Evolutionary conservation across 2,797 vertebrate genomes (phyloP), one percentile per base, ranked within the genome.

Genomic region (Alca torda): DNA sequence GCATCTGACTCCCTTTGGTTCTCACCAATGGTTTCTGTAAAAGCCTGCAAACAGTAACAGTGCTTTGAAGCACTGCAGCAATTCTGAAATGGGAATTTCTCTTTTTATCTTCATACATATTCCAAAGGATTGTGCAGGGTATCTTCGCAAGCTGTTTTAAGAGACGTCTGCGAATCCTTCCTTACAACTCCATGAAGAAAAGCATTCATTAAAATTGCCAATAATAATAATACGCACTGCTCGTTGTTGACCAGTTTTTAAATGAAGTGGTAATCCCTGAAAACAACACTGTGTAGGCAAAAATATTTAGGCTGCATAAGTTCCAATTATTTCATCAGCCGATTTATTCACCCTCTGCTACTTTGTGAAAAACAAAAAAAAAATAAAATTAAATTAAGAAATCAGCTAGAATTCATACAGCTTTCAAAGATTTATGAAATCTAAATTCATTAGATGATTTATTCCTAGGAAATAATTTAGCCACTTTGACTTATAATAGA

Each of bases 381-480:
- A 26, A 31, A 33, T 16, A n/a, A 57, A 56, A 56, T 46, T 19
- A 37, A 53, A 35, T 4, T 19, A 65, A 90, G 10, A 79, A 89
- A 93, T 86, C 70, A 77, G 5, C 51, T 90, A 72, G 43, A 92
- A 90, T 84, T 91, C 63, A 87, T 67, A 82, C 86, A 51, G 16
- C 25, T 80, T 77, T 41, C 48, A 85, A 84, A 83, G 45, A n/a
- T 72, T 72, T 70, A 69, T 60, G 20, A 90, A 89, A 83, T 69
- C 50, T 75, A 82, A 90, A 88, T 79, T 76, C 17, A 92, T 82
- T 74, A 50, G 10, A 90, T 72, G 16, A 83, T 81, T 89, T 89
- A 79, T 93, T 94, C 73, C 56, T 75, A n/a, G 30, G 74, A 89
- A 94, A 74, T 85, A 64, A 78, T 93, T 95, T 83, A 90, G 39